Percentiles rank a stretch among this genome's conserved stretches.
Conservation (phyloP, 2,113 vertebrate genomes). For the Corapipo altera region DNA sequence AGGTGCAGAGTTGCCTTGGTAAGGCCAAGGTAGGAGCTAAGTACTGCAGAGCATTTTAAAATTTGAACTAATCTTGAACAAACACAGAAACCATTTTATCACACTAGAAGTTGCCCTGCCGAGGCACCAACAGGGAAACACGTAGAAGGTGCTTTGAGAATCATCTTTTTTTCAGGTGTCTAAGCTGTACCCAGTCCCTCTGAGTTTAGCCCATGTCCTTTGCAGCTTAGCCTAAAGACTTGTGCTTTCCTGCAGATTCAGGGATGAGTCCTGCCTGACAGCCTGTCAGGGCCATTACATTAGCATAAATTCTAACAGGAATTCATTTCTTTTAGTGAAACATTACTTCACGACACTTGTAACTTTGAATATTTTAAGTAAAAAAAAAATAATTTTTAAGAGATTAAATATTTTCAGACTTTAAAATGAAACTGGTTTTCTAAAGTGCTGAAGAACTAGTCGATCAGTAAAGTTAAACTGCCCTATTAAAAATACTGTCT, state of each 20-base stretch:
- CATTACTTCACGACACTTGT: not conserved
- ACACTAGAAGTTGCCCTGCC: not conserved
- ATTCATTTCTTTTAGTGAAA: not conserved
- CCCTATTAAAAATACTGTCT: not conserved
- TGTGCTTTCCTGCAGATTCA: not conserved
- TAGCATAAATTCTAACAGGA: not conserved
- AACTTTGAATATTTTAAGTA: not conserved
- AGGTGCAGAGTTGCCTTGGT: not conserved
- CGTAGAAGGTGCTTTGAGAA: not conserved
- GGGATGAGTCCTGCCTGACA: not conserved
- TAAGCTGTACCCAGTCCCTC: not conserved
- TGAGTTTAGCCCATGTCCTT: not conserved
- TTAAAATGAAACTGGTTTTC: not conserved
- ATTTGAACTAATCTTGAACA: not conserved
- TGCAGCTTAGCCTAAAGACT: not conserved
- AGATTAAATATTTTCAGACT: not conserved
- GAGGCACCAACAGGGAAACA: not conserved
- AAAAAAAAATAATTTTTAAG: slow-evolving; percentile 5
- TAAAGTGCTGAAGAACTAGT: not conserved
- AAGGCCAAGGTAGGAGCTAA: not conserved
- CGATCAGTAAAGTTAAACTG: not conserved
- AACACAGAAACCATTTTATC: not conserved
- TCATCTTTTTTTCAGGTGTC: not conserved
- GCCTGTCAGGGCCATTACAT: not conserved
- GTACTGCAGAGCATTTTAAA: not conserved